Evolutionary conservation across 2,888 invertebrate species (phyloP), one percentile per base, ranked within the genome.

Genomic region (Erpobdella octoculata): DNA sequence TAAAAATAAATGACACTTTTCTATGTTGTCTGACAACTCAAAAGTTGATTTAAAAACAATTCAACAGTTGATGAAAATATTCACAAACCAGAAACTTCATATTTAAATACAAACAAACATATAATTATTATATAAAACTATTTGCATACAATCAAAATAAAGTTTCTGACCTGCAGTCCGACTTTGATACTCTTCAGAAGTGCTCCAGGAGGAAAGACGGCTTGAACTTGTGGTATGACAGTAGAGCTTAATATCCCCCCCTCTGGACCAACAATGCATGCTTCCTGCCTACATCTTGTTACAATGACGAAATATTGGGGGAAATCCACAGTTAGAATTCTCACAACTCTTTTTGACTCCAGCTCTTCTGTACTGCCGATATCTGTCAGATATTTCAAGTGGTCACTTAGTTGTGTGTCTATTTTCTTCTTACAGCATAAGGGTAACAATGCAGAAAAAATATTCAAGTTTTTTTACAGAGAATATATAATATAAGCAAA

Each of bases 241-340:
- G 94, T 94, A 76, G 97, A 97, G 76, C 95, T 94, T 48, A 99
- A 95, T 88, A 97, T 94, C 71, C 97, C 98, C 77, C 98, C 98
- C 85, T 97, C 97, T 28, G 96, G 95, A 68, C 98, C 98, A 79
- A 99, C 96, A 69, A 93, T 93, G 83, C 96, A 95, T 41, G 95
- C 95, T 84, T 99, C 98, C 84, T 98, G 97, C 53, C 95, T 53
- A 36, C 71, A 71, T 3, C 69, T 67, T 25, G 73, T 73, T 35
- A 97, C 94, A 62, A 98, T 91, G n/a, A 98, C 98, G 82, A 98
- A 98, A 85, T 98, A 98, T 85, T 96, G 95, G 9, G 98, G 98
- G 84, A 99, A 97, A 85, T 98, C 97, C 77, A 92, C 93, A 0
- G 98, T 98, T 72, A 98, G 88, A 81, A 99, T 96, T 76, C 97